These are phyloP conservation scores for Chamaea fasciata DNA, from an alignment of 2,113 vertebrate species.

Conservation along the genomic window DNA sequence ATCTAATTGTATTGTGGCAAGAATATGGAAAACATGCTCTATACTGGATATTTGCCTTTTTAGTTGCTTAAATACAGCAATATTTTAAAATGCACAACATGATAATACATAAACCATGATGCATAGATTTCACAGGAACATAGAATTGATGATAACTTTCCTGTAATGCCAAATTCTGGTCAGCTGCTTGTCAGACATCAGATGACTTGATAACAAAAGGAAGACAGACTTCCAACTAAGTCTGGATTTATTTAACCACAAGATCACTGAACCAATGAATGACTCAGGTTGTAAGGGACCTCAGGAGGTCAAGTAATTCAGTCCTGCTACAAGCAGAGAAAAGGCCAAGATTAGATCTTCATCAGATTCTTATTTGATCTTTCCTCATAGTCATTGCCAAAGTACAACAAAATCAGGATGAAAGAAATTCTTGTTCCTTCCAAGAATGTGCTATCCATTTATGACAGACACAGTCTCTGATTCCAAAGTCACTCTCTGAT, in stretches of 20 bases:
- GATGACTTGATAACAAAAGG: not conserved
- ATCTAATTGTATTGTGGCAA: not conserved
- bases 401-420: not conserved
- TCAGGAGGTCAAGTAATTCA: not conserved
- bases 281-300: not conserved
- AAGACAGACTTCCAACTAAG: not conserved
- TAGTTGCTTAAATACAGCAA: not conserved
- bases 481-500: not conserved
- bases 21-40: not conserved
- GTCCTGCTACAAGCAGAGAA: not conserved
- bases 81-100: not conserved
- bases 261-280: not conserved
- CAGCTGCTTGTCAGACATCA: not conserved
- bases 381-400: not conserved
- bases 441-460: not conserved
- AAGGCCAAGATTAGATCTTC: not conserved
- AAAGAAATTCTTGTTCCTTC: not conserved
- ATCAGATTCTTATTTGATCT: not conserved
- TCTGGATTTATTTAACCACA: not conserved
- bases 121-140: not conserved
- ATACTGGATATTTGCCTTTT: not conserved
- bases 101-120: not conserved
- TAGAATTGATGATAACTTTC: not conserved
- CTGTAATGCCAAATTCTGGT: not conserved
- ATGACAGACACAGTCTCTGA: not conserved